Base-by-base conservation (phyloP, 2,888 invertebrate species). In the Megastigmus dorsalis region DNA sequence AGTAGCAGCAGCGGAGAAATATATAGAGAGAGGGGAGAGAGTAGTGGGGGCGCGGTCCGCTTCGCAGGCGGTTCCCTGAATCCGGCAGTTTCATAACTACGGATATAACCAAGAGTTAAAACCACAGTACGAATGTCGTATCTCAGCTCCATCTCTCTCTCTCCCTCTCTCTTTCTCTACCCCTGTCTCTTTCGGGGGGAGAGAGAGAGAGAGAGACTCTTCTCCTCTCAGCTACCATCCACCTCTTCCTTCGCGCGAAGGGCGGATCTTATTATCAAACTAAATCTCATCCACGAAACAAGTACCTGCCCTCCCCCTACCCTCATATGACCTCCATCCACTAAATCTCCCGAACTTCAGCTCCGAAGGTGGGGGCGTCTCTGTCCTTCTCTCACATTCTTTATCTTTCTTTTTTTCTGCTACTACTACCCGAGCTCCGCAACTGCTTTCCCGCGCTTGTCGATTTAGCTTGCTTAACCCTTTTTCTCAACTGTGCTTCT, bases 41-140 rank as follows among this genome's bases (percentile, higher is more conserved):
- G 60, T 33, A 57, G 59, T 26, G 38, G 43, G 7, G 62, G 38
- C 54, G 63, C 28, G 28, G 52, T 33, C 15, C 26, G 59, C 38
- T 55, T 65, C 71, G 63, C 72, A 54, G 74, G 70, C 74, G 76
- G 74, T 70, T 55, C 76, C 81, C 78, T 81, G 83, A 83, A 81
- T 86, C 82, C 82, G 82, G 84, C 83, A 84, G 84, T 87, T 86
- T 86, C 85, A 84, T 84, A 84, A 84, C 82, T 83, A 81, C 80
- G 83, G 81, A 83, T 85, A 84, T 85, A 87, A 86, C 84, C 84
- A 83, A 81, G 84, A 88, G 86, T 88, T 88, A 87, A 87, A 88
- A 88, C 86, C 86, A 79, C 87, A 84, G 84, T 83, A 81, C 84
- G 84, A 86, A 82, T 86, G 86, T 86, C 87, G 83, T 88, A 87